Conservation (phyloP, 2,888 invertebrate genomes). For the Drosophila macrospina region DNA sequence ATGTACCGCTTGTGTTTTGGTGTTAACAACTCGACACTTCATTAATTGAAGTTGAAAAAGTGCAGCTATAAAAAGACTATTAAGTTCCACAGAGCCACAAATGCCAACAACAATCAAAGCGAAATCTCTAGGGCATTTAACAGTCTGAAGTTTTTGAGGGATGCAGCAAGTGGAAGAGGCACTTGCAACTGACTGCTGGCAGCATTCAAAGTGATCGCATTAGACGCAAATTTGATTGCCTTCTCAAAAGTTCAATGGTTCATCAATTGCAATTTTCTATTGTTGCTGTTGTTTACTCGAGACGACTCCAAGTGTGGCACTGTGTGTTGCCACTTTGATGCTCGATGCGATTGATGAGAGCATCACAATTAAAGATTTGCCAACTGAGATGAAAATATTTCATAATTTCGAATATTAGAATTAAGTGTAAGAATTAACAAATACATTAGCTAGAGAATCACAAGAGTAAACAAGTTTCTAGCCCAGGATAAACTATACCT, state of each 20-base stretch:
- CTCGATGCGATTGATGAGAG: slow-evolving; percentile 44
- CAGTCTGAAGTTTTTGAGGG: slow-evolving; percentile 12
- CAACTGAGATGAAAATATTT: slow-evolving; percentile 55
- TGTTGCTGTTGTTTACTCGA: slow-evolving; percentile 50
- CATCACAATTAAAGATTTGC: slow-evolving; percentile 66
- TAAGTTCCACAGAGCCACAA: slow-evolving; percentile 55
- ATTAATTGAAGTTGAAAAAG: slow-evolving; percentile 80
- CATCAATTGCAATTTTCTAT: slow-evolving; percentile 32
- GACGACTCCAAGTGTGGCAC: slow-evolving; percentile 34
- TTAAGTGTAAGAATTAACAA: slow-evolving; percentile 38
- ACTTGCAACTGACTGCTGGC: slow-evolving; percentile 39
- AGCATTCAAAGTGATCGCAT: slow-evolving; percentile 40
- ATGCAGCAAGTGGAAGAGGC: slow-evolving; percentile 21
- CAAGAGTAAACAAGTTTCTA: slow-evolving; percentile 1
- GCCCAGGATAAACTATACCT: neutral
- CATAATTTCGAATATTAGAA: slow-evolving; percentile 42
- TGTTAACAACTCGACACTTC: slow-evolving; percentile 81
- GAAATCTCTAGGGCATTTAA: slow-evolving; percentile 26
- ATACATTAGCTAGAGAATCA: slow-evolving; percentile 11
- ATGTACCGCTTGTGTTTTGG: slow-evolving; percentile 63
- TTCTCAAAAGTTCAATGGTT: slow-evolving; percentile 74
- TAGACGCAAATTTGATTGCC: slow-evolving; percentile 73
- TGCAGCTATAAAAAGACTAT: slow-evolving; percentile 81
- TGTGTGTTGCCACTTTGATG: slow-evolving; percentile 14
- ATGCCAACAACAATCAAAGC: slow-evolving; percentile 55